Evolutionary conservation across 2,113 vertebrate species (phyloP), one percentile per base, ranked within the genome.

Genomic region (Panthera leo): DNA sequence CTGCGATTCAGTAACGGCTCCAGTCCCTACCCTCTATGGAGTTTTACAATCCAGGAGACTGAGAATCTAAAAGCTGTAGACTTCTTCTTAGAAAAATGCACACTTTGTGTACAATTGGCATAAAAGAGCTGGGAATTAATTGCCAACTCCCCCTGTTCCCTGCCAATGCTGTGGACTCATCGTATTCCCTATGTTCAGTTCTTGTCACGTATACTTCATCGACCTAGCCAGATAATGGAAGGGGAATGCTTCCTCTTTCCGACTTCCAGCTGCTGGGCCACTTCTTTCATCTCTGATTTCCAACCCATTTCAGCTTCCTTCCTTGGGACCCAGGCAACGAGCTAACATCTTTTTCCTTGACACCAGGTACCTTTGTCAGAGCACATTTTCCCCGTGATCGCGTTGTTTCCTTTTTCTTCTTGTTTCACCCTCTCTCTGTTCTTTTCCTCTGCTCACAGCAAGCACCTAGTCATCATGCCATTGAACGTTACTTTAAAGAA

Each of bases 201-300:
- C 25, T 70, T 45, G 13, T 70, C 12, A 2, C 4, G 13, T 73
- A 1, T 6, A 18, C 8, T 58, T 92, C 29, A 16, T 39, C 68
- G 7, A n/a, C 27, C 34, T 39, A 27, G 34, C 51, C 75, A 61
- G 31, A 1, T 29, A 4, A 14, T 29, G 31, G 31, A 27, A 83
- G 45, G 25, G 61, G 53, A 42, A 34, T 19, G 48, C 68, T 63
- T 51, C 90, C 13, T 68, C 68, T 12, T 51, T 65, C 71, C 63
- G 58, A 90, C 29, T 27, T 80, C 36, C 4, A 68, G 84, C 36
- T 83, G 95, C 42, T 65, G 7, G 61, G 34, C 31, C 79, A 48
- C 25, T 27, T 45, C 51, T 93, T 91, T 76, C 58, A 85, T 87
- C 53, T 70, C 58, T 92, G 48, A 51, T 86, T 97, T 89, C 48